Conservation (phyloP, 2,888 invertebrate species). For the Troglohyphantes excavatus region DNA sequence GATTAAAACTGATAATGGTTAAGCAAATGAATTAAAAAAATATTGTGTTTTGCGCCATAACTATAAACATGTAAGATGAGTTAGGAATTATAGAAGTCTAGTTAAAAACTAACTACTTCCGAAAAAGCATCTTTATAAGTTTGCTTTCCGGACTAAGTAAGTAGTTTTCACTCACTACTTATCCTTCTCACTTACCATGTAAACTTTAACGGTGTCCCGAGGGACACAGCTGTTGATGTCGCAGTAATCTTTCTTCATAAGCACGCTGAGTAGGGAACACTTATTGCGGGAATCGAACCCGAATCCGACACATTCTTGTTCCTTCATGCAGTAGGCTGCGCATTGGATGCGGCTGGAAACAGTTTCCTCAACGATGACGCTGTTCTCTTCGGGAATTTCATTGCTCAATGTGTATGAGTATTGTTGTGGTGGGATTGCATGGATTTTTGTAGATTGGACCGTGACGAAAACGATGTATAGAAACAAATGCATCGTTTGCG, state of each 20-base stretch:
- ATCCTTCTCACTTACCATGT: constrained; percentile 44
- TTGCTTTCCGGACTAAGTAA: too few relatives aligned
- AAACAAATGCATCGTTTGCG: not conserved
- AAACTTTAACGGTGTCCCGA: not conserved
- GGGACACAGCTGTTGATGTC: not conserved
- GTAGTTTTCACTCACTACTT: too few relatives aligned
- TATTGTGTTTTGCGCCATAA: too few relatives aligned
- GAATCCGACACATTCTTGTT: constrained; percentile 11
- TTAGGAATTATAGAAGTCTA: too few relatives aligned
- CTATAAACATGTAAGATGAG: too few relatives aligned
- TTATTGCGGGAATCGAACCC: constrained; percentile 5
- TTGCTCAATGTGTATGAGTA: not conserved
- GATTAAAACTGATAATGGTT: too few relatives aligned
- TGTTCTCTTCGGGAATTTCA: not conserved
- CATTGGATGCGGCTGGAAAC: constrained; percentile 31
- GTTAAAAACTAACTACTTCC: too few relatives aligned
- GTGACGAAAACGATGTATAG: not conserved
- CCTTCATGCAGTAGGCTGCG: constrained; percentile 18
- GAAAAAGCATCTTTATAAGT: too few relatives aligned
- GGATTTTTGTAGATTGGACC: not conserved
- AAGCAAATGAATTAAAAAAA: too few relatives aligned
- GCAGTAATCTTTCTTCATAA: constrained; percentile 12
- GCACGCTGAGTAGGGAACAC: constrained; percentile 6
- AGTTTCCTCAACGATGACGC: not conserved
- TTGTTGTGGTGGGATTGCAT: not conserved